Conservation (phyloP, 2,888 invertebrate species). For the Chymomyza fuscimana region DNA sequence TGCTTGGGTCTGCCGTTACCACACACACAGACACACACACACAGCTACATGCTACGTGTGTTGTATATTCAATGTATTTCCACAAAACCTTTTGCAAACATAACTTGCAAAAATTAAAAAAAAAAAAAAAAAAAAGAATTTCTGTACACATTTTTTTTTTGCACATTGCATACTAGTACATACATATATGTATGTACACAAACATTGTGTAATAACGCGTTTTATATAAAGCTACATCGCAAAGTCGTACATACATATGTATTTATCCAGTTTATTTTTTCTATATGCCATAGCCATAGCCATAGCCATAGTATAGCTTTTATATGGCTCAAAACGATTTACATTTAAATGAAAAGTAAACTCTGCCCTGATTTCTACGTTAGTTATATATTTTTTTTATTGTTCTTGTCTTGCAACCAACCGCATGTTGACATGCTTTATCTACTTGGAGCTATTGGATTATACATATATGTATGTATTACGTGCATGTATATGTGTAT, state of each 20-base stretch:
- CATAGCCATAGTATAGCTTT: background rate
- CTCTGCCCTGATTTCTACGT: background rate
- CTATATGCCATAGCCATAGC: background rate
- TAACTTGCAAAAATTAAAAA: background rate
- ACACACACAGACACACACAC: background rate
- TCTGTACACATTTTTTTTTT: background rate
- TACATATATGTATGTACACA: no score
- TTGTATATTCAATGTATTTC: background rate
- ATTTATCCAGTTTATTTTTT: no score
- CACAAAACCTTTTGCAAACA: background rate
- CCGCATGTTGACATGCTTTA: background rate
- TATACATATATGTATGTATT: background rate
- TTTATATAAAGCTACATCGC: no score
- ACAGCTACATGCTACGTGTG: background rate
- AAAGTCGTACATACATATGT: background rate
- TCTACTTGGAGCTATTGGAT: background rate
- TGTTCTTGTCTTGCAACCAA: background rate
- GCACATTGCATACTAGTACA: no score
- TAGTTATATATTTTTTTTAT: background rate
- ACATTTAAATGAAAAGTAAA: constrained; percentile 40
- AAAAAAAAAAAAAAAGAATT: no score
- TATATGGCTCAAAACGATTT: constrained; percentile 28
- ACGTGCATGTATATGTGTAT: background rate
- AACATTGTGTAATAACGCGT: no score
- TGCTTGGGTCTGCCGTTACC: constrained; percentile 10